Base-by-base conservation (phyloP, 2,797 vertebrate species). In the Platyrinchus mystaceus region DNA sequence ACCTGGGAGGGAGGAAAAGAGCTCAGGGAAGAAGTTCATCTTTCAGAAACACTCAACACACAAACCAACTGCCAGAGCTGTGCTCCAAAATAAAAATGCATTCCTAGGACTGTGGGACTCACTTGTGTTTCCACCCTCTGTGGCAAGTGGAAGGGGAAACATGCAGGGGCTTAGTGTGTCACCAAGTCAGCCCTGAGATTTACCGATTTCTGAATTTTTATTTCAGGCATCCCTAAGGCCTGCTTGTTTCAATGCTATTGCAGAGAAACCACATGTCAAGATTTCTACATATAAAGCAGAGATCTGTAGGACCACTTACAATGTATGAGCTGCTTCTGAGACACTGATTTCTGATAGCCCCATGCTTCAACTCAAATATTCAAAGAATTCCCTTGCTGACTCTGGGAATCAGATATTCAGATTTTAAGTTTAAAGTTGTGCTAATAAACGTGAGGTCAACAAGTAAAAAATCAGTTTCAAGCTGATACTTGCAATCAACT, bases 111-210 rank as follows among this genome's bases (percentile, higher is more conserved):
- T 30, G 17, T 12, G 60, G 34, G 55, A 78, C 36, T 67, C 24
- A 19, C 16, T 64, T 1, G 1, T 18, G 28, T 44, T 77, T 67
- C 83, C 13, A 58, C 32, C 22, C 28, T 71, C 52, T 1, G 0
- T 10, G 24, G 37, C 4, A 13, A 28, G 28, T 22, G 7, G 34
- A 63, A 76, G 18, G 10, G 56, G 50, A 73, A 80, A 22, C 4
- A 3, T 4, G 12, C 32, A 74, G 52, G 53, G 49, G 26, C 58
- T 90, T 5, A 0, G 30, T 1, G 0, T 12, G 26, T 27, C 50
- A 44, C 32, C 4, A 3, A 69, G 32, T 41, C 62, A 73, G 41
- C 24, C 86, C 46, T 67, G 37, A 11, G 37, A 37, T 62, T 93
- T 22, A 53, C 39, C 39, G 63, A 27, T 44, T 85, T 74, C 71